Percentiles rank a stretch among this genome's conserved stretches.
phyloP scores from a whole-genome alignment of 2,797 vertebrate genomes.

The Parauchenoglanis punctatus region DNA sequence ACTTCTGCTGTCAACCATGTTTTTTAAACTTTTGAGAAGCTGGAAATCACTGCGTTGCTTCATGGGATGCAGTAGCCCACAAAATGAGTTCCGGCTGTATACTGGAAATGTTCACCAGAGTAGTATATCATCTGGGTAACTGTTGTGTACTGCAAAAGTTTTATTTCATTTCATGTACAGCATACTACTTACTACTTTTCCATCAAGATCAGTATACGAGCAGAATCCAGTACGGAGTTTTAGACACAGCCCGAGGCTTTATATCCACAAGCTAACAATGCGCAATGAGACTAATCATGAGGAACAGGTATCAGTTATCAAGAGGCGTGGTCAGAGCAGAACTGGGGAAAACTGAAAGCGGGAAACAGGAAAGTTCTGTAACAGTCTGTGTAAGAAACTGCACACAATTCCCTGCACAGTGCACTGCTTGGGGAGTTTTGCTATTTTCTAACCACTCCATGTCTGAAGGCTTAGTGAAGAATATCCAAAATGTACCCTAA shows the following conservation, averaged over 20 bases:
- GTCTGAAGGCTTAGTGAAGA: not conserved
- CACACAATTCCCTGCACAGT: not conserved
- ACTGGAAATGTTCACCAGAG: too few relatives aligned
- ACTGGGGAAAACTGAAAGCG: not conserved
- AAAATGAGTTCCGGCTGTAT: too few relatives aligned
- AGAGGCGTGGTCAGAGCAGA: not conserved
- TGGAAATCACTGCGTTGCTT: too few relatives aligned
- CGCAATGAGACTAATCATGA: slow-evolving; percentile 1
- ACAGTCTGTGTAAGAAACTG: not conserved
- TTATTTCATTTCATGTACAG: too few relatives aligned
- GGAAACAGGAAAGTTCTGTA: not conserved
- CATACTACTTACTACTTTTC: too few relatives aligned
- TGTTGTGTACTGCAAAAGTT: too few relatives aligned
- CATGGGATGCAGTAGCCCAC: too few relatives aligned
- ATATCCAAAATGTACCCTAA: not conserved
- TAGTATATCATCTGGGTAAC: too few relatives aligned
- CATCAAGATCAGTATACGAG: too few relatives aligned
- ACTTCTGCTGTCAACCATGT: too few relatives aligned
- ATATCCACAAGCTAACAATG: not conserved
- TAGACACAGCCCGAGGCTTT: not conserved
- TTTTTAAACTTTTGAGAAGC: too few relatives aligned
- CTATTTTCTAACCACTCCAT: not conserved
- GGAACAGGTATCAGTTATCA: not conserved
- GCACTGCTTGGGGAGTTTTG: not conserved
- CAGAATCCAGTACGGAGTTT: too few relatives aligned